These are phyloP conservation scores for Sthenelais limicola DNA, from an alignment of 2,888 invertebrate genomes.

Conservation along the genomic window DNA sequence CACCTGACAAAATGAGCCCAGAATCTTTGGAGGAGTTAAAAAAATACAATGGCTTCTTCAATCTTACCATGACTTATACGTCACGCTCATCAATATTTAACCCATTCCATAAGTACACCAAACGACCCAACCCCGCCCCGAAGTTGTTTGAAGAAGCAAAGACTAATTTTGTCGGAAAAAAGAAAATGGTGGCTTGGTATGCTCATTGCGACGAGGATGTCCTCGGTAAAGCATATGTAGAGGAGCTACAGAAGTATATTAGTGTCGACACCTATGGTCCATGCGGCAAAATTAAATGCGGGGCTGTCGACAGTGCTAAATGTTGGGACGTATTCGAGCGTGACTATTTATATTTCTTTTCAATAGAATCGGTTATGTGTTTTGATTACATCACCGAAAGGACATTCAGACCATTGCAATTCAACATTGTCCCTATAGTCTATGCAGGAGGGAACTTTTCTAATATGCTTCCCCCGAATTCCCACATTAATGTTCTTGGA, in stretches of 20 bases:
- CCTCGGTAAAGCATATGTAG: slow-evolving; percentile 8
- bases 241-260: slow-evolving; percentile 8
- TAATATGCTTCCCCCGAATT: neutral
- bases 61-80: slow-evolving; percentile 32
- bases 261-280: slow-evolving; percentile 8
- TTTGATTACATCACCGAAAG: slow-evolving; percentile 5
- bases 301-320: neutral
- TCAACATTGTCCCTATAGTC: neutral
- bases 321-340: slow-evolving; percentile 19
- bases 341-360: neutral
- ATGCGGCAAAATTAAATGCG: slow-evolving; percentile 7
- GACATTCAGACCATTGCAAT: neutral
- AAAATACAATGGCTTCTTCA: slow-evolving; percentile 18
- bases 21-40: neutral
- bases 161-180: neutral
- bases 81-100: slow-evolving; percentile 10
- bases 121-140: too few relatives aligned
- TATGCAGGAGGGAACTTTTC: slow-evolving; percentile 14
- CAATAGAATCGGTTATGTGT: slow-evolving; percentile 6
- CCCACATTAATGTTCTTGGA: slow-evolving; percentile 11
- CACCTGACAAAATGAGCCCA: slow-evolving; percentile 1
- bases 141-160: neutral
- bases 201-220: neutral
- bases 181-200: slow-evolving; percentile 25
- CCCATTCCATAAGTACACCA: neutral